Evolutionary conservation across 2,113 vertebrate genomes (phyloP), one percentile per base, ranked within the genome.

Genomic region (Nerophis ophidion): DNA sequence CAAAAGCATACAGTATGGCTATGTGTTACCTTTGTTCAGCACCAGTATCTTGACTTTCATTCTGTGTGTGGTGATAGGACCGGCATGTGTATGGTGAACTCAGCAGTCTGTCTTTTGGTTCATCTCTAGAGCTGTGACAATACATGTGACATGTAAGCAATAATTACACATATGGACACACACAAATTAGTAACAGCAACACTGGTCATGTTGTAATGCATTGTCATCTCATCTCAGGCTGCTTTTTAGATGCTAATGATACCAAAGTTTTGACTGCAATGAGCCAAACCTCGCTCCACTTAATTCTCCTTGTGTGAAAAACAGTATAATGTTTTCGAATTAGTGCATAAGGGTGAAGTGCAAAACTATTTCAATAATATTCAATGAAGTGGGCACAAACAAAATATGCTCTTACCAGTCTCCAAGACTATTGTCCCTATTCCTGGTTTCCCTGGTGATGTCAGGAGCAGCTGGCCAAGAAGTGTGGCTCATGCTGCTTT

Each of bases 371-470:
- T 26, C 3, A 26, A 26, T 26, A 16, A 2, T 48, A 15, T 49
- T 49, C n/a, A 44, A 44, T 11, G 10, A 44, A 12, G 8, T 1
- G 8, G 3, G 48, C 3, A 49, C 14, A 49, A 49, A n/a, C 14
- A 49, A 49, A 49, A 42, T 42, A 10, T 12, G 33, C 26, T 55
- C 81, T 83, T 54, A 91, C 90, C 89, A 86, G 52, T 91, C 89
- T 62, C 66, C 85, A 36, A 89, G 80, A 3, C 87, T 86, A 0
- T 88, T 89, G 75, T 91, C 90, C 55, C 90, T 95, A 84, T 92
- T 95, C 71, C 95, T 91, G 26, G 97, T 99, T 69, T 99, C 95
- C 15, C 96, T 91, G 60, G 97, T 99, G 70, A 99, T 97, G 76
- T 99, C 97, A 5, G 97, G 97, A 19, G 96, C 97, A 0, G 96